Evolutionary conservation across 1,140 invertebrate genomes (phyloP), one percentile per base, ranked within the genome.

Genomic region (Lasaia peninsularis): DNA sequence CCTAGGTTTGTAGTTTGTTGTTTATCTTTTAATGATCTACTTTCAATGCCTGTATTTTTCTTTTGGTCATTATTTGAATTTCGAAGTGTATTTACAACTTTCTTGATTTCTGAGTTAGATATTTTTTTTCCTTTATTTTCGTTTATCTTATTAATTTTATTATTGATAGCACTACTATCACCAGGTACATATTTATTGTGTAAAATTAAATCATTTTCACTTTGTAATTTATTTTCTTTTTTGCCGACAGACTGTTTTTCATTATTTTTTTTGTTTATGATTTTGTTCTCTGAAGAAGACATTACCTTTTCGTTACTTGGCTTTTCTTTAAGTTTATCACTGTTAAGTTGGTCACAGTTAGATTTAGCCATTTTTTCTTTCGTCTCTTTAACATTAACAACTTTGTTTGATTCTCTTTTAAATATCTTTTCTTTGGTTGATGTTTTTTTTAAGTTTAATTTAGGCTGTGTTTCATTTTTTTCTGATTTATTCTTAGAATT

Each of bases 241-340:
- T 6, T 6, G 24, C 8, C 8, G 8, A 28, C 24, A 28, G 5
- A 6, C 4, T 37, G 37, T 6, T 37, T 53, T 37, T 53, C 16
- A 20, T 32, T 52, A 35, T n/a, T 35, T 18, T 52, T 50, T 28
- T 57, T 52, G 8, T 21, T 37, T 18, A 20, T n/a, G n/a, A n/a
- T n/a, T n/a, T n/a, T n/a, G n/a, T n/a, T n/a, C n/a, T 2, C 44
- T 4, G 44, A 48, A 48, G 44, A 21, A 20, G n/a, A 18, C 11
- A 10, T 4, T 11, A 11, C 4, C 5, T 18, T 11, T 48, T 48
- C 18, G 2, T 10, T 48, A 21, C n/a, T 21, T 48, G 3, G 21
- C 21, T 48, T 48, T 48, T 48, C 44, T 48, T 20, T 44, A 10
- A 11, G 0, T 9, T 44, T 44, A 1, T 11, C 40, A 44, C 9